Conservation (phyloP, 2,113 vertebrate genomes). For the Malaclemys terrapin region DNA sequence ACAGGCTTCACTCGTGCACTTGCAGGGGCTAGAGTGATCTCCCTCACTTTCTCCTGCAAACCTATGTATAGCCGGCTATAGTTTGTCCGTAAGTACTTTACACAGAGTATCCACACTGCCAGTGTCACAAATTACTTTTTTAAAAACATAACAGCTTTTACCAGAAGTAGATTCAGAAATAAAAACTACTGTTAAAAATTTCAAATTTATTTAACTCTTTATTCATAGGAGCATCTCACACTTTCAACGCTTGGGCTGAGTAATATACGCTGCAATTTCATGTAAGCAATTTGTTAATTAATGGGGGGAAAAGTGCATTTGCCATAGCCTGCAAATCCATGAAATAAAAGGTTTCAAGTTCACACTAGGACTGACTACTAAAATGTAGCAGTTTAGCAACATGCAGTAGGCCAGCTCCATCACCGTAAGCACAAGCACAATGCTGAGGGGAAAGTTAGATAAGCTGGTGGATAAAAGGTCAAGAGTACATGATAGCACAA, state of each 20-base stretch:
- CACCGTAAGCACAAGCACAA: background rate
- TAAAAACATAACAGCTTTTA: background rate
- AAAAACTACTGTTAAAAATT: background rate
- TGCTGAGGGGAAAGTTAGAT: constrained; percentile 7
- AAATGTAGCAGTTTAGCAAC: background rate
- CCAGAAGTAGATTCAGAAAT: background rate
- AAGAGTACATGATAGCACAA: constrained; percentile 20
- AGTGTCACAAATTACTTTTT: background rate
- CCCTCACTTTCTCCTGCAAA: background rate
- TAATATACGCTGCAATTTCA: background rate
- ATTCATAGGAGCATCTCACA: accelerated
- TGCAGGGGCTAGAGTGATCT: accelerated
- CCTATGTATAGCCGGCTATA: background rate
- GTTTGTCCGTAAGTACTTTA: background rate
- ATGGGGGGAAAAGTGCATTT: background rate
- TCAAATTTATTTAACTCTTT: background rate
- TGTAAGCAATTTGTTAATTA: background rate
- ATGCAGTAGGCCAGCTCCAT: constrained; percentile 58
- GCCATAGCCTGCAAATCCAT: background rate
- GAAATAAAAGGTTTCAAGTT: background rate
- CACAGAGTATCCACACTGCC: background rate
- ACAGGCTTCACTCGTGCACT: accelerated
- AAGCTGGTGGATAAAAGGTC: background rate
- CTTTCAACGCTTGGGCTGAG: background rate
- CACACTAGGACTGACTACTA: background rate